Evolutionary conservation across 2,113 vertebrate species (phyloP), one percentile per base, ranked within the genome.

Genomic region (Leptosomus discolor): DNA sequence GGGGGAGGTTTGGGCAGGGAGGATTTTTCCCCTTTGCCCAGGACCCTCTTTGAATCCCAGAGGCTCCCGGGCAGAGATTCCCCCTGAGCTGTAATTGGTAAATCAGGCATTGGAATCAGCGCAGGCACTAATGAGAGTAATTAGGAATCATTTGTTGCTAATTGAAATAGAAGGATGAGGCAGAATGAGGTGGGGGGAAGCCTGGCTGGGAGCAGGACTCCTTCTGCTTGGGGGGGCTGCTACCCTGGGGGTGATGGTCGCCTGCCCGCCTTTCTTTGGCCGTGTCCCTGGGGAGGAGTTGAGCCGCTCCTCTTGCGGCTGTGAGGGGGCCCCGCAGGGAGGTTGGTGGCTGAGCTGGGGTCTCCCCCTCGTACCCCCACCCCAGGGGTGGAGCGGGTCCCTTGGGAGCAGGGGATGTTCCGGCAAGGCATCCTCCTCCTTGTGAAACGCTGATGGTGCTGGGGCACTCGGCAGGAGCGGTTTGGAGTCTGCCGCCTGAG

Each of bases 121-220:
- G 5, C 90, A 92, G 88, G 85, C 92, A 79, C 96, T 97, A 97
- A 97, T 96, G 96, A 97, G 97, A 97, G 96, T 97, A 97, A 97
- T 97, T 97, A 97, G 96, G 91, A 96, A 92, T 97, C 94, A 96
- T 97, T 97, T 97, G 96, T 97, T 96, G 79, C 95, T 97, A 97
- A 96, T 94, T 94, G 96, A 94, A 97, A 97, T 94, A 94, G 93
- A 96, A 97, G 85, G 96, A 97, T 95, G 96, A 95, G 91, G 92
- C 86, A 68, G 94, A 94, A 78, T 91, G 77, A 13, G 83, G 10
- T 6, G 60, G 41, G 15, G 69, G 46, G 15, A 46, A 65, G 75
- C n/a, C 43, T 76, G 85, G 34, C 80, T 81, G 76, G 75, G 54
- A 92, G 46, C 29, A 15, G 56, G 51, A 71, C 71, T 92, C 50